phyloP scores from a whole-genome alignment of 2,797 vertebrate genomes.

The Carcharodon carcharias region DNA sequence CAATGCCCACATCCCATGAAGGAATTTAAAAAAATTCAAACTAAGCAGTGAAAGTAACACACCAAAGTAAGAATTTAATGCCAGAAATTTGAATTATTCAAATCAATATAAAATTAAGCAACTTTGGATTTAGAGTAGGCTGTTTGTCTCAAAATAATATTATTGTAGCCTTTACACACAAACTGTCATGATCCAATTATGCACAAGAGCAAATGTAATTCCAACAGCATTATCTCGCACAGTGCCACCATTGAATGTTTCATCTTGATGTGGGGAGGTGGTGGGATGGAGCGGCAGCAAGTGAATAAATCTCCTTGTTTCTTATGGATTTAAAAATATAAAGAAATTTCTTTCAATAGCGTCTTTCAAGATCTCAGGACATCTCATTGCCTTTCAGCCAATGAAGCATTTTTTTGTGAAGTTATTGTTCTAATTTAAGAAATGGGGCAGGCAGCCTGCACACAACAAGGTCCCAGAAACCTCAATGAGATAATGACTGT shows the following conservation, averaged over 20 bases:
- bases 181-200: not conserved
- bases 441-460: not conserved
- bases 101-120: not conserved
- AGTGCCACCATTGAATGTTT: not conserved
- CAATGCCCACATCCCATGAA: too few relatives aligned
- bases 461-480: not conserved
- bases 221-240: not conserved
- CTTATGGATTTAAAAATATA: not conserved
- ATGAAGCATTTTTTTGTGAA: not conserved
- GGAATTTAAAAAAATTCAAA: not conserved
- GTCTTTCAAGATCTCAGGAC: not conserved
- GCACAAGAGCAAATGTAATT: not conserved
- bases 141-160: not conserved
- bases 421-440: not conserved
- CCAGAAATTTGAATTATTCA: not conserved
- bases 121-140: not conserved
- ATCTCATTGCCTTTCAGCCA: not conserved
- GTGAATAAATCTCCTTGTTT: not conserved
- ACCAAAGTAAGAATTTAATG: not conserved
- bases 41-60: not conserved
- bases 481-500: not conserved
- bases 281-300: not conserved
- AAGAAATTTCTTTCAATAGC: not conserved
- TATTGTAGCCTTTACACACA: not conserved
- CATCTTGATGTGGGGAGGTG: too few relatives aligned